phyloP scores from a whole-genome alignment of 2,888 invertebrate genomes.

The Tetragonisca angustula region DNA sequence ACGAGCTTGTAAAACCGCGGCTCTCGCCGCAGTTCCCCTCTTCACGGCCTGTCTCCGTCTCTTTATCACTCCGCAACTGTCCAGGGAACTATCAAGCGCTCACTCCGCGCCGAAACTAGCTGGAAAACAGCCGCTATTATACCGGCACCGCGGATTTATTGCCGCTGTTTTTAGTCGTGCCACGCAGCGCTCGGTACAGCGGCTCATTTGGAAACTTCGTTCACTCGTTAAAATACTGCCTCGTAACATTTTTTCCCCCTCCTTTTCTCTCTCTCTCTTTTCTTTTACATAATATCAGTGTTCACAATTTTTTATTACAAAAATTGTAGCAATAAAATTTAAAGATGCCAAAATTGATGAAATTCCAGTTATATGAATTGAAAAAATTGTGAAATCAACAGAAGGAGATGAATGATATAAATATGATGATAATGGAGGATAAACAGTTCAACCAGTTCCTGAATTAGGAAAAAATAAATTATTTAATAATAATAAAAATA shows the following conservation, averaged over 20 bases:
- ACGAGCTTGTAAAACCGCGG: conserved; percentile 67
- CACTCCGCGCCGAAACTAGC: conserved; percentile 39
- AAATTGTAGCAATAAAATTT: no score
- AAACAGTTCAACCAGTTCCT: no score
- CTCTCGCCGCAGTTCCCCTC: conserved; percentile 1
- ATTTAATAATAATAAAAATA: no score
- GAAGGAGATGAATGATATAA: no score
- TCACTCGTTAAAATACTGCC: conserved; percentile 42
- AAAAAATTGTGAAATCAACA: no score
- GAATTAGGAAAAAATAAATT: no score
- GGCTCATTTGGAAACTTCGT: conserved; percentile 75
- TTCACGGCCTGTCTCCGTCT: conserved; percentile 24
- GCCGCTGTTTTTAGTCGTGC: conserved; percentile 70
- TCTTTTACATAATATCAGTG: no score
- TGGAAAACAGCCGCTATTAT: conserved; percentile 63
- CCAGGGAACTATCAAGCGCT: conserved; percentile 58
- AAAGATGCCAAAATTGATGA: no score
- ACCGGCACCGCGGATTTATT: conserved; percentile 71
- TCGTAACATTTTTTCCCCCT: background rate
- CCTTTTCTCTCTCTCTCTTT: no score
- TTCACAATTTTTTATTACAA: no score
- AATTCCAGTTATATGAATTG: no score
- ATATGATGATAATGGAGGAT: no score
- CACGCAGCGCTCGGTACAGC: conserved; percentile 48
- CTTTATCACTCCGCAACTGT: conserved; percentile 49